A percentile compares a stretch with the other conserved stretches of the same genome.
Evolutionary conservation across 2,113 vertebrate genomes (phyloP).

Genomic region (Scophthalmus maximus): DNA sequence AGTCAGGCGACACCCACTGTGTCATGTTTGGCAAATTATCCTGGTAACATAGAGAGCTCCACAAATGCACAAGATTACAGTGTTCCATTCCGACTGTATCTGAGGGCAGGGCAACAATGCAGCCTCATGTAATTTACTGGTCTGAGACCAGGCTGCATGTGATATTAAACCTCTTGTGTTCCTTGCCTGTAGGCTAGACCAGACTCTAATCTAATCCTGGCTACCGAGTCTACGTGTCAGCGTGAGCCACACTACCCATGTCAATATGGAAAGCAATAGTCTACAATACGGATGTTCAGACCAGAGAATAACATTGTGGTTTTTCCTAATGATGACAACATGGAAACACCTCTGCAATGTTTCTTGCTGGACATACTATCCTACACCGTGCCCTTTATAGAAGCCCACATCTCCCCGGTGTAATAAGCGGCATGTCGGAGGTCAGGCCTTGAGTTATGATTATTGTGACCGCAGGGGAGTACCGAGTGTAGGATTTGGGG

Average conservation of each 20-base stretch:
- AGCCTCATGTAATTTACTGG: constrained; percentile 36
- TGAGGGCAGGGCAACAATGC: constrained; percentile 44
- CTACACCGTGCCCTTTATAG: constrained; percentile 32
- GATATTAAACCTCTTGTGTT: constrained; percentile 19
- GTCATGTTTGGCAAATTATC: constrained; percentile 25
- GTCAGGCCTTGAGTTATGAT: constrained; percentile 78
- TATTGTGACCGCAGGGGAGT: constrained; percentile 63
- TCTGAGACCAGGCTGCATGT: constrained; percentile 15
- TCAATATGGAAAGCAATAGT: constrained; percentile 23
- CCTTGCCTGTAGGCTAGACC: neutral
- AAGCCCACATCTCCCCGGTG: constrained; percentile 40
- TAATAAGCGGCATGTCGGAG: constrained; percentile 66
- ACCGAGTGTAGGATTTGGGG: constrained; percentile 60
- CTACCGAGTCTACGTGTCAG: constrained; percentile 11
- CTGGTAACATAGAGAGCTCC: constrained; percentile 9
- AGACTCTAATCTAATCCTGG: constrained; percentile 35
- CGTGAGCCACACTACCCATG: constrained; percentile 17
- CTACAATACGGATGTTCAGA: neutral
- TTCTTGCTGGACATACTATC: constrained; percentile 31
- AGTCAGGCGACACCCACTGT: constrained; percentile 12
- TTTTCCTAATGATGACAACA: constrained; percentile 7
- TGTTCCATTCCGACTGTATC: constrained; percentile 15
- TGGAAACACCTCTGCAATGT: constrained; percentile 9
- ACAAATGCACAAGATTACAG: constrained; percentile 22
- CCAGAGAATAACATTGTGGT: neutral